Percentiles rank a stretch among this genome's conserved stretches.
Conservation (phyloP, 2,888 invertebrate species). For the Euspilapteryx auroguttella region DNA sequence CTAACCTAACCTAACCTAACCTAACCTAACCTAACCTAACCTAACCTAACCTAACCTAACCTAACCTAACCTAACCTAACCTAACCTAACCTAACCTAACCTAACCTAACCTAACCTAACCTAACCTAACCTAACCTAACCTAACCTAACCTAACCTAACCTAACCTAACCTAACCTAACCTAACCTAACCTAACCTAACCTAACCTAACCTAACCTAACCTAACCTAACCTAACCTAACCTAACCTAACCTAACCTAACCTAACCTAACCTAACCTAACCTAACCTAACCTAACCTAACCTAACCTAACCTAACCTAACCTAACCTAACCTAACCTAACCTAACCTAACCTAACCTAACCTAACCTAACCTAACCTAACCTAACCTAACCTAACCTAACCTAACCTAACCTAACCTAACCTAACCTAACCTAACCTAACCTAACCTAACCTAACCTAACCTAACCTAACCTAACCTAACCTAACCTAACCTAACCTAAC, state of each 20-base stretch:
- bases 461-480: constrained; percentile 9
- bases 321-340: constrained; percentile 9
- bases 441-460: constrained; percentile 6
- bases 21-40: constrained; percentile 9
- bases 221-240: constrained; percentile 9
- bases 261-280: constrained; percentile 9
- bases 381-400: constrained; percentile 8
- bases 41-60: constrained; percentile 9
- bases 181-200: constrained; percentile 9
- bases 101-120: constrained; percentile 9
- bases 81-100: constrained; percentile 9
- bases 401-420: constrained; percentile 3
- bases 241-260: constrained; percentile 9
- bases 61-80: constrained; percentile 9
- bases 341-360: constrained; percentile 9
- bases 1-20: constrained; percentile 9
- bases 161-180: constrained; percentile 9
- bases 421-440: constrained; percentile 3
- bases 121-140: constrained; percentile 9
- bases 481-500: constrained; percentile 6
- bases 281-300: constrained; percentile 9
- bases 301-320: constrained; percentile 9
- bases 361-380: constrained; percentile 9
- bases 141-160: constrained; percentile 9
- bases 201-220: constrained; percentile 9